phyloP scores from a whole-genome alignment of 2,113 vertebrate species.

The Hystrix cristata region DNA sequence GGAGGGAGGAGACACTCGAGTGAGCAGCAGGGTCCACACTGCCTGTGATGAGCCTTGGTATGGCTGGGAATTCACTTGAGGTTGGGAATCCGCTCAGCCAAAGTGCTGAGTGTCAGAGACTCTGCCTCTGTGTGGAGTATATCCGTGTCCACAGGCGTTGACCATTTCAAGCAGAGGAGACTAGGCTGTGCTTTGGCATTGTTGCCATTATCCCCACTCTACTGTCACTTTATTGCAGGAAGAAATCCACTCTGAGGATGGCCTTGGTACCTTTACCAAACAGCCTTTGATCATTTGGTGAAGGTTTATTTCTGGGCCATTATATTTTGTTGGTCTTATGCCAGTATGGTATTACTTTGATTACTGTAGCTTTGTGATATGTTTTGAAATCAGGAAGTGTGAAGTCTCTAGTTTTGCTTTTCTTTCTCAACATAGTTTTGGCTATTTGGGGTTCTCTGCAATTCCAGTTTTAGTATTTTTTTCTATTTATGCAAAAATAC shows the following conservation, averaged over 20 bases:
- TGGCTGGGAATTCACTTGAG: not conserved
- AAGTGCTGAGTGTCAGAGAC: fast-evolving
- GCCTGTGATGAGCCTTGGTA: fast-evolving
- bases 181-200: not conserved
- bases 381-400: not conserved
- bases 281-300: not conserved
- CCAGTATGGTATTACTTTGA: not conserved
- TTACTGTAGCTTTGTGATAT: not conserved
- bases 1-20: not conserved
- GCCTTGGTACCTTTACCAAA: not conserved
- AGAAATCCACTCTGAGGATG: not conserved
- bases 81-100: not conserved
- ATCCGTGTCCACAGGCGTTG: not conserved
- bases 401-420: not conserved
- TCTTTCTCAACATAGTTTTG: not conserved
- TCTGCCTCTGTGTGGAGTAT: fast-evolving
- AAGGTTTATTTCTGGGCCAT: not conserved
- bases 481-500: not conserved
- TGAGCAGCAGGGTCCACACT: not conserved
- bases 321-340: not conserved
- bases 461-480: not conserved
- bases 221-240: too few species aligned
- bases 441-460: not conserved
- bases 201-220: not conserved
- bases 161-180: not conserved